phyloP scores from a whole-genome alignment of 2,113 vertebrate genomes.

The Ochotona princeps region DNA sequence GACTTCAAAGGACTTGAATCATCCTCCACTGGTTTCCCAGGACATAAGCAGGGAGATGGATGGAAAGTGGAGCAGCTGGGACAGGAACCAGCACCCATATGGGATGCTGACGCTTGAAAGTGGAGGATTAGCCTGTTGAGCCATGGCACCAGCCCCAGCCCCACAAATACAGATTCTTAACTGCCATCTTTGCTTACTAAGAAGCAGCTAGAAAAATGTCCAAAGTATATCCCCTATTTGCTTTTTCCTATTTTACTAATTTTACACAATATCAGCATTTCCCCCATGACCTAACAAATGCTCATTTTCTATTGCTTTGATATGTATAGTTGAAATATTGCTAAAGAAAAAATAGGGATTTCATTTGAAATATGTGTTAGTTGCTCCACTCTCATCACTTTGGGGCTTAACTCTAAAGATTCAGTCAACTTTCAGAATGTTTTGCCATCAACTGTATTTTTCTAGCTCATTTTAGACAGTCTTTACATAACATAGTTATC shows the following conservation, averaged over 20 bases:
- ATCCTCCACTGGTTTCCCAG: too few species aligned
- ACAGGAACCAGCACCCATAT: too few species aligned
- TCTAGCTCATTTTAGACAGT: not conserved
- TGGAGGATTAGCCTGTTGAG: too few species aligned
- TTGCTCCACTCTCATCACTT: not conserved
- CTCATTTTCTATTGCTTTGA: not conserved
- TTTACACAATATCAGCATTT: slow-evolving; percentile 4
- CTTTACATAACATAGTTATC: not conserved
- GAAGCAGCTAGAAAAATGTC: not conserved
- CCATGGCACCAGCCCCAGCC: too few species aligned
- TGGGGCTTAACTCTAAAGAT: not conserved
- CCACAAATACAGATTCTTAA: too few species aligned
- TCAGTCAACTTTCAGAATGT: not conserved
- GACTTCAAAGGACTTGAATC: not conserved
- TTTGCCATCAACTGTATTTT: not conserved
- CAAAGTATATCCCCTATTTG: not conserved
- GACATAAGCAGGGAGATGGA: too few species aligned
- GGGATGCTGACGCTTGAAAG: too few species aligned
- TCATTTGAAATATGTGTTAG: not conserved
- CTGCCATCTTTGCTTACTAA: not conserved
- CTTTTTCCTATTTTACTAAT: not conserved
- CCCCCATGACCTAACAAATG: slow-evolving; percentile 15
- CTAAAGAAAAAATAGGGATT: not conserved
- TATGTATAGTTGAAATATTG: not conserved
- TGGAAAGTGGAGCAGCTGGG: too few species aligned